phyloP scores from a whole-genome alignment of 2,113 vertebrate species.

The Notechis scutatus region DNA sequence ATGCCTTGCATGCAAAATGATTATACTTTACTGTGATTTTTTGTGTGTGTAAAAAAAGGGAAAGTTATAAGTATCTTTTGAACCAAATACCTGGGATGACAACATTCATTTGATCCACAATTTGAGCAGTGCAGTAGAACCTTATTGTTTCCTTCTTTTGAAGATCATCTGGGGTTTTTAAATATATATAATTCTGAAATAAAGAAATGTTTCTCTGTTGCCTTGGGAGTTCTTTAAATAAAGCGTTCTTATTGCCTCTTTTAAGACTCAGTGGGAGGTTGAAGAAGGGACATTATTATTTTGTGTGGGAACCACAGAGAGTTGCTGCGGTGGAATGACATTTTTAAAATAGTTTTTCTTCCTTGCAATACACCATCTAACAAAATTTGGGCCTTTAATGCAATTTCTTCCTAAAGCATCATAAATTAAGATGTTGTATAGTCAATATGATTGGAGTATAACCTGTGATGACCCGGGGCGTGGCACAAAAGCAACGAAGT shows the following conservation, averaged over 20 bases:
- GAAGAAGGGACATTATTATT: not conserved
- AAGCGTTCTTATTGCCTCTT: not conserved
- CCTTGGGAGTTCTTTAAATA: not conserved
- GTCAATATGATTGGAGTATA: not conserved
- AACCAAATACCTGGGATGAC: conserved; percentile 10
- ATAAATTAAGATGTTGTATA: not conserved
- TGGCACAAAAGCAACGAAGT: too few species aligned
- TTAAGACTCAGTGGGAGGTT: not conserved
- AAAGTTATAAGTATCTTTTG: conserved; percentile 36
- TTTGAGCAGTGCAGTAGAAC: conserved; percentile 5
- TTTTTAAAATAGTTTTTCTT: not conserved
- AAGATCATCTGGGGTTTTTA: conserved; percentile 13
- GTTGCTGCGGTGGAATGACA: not conserved
- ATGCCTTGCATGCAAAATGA: not conserved
- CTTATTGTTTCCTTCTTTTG: not conserved
- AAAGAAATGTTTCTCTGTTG: conserved; percentile 8
- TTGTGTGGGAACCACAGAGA: not conserved
- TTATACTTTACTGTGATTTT: not conserved
- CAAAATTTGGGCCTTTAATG: not conserved
- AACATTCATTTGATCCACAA: conserved; percentile 16
- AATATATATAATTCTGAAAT: conserved; percentile 10
- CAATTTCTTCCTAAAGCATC: not conserved
- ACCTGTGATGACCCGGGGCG: not conserved
- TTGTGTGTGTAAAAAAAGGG: not conserved
- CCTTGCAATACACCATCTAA: not conserved